Evolutionary conservation across 2,113 vertebrate genomes (phyloP).

Genomic region (Nerophis lumbriciformis): DNA sequence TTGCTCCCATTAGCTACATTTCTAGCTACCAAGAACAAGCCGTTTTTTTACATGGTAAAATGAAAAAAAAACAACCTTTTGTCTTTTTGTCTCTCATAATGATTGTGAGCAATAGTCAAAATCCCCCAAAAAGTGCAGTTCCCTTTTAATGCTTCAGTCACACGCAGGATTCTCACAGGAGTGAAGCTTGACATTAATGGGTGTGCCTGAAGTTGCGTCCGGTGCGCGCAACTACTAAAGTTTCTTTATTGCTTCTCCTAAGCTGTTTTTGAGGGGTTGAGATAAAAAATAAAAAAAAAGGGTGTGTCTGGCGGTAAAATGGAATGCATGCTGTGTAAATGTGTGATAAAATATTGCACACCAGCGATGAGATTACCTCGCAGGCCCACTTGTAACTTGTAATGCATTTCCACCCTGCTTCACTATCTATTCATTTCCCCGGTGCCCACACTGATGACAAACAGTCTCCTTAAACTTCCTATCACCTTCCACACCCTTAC

Average conservation of each 20-base stretch:
- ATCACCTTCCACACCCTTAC: conserved; percentile 30
- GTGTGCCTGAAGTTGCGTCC: no score
- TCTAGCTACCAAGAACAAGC: no score
- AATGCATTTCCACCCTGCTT: conserved; percentile 32
- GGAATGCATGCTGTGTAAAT: conserved; percentile 3
- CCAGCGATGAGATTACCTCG: conserved; percentile 4
- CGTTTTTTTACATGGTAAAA: no score
- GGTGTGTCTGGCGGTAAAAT: not conserved
- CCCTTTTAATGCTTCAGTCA: no score
- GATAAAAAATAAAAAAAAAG: conserved; percentile 9
- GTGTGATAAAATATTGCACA: not conserved
- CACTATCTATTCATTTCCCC: conserved; percentile 50
- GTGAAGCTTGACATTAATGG: no score
- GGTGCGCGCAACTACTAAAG: no score
- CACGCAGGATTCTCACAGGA: no score
- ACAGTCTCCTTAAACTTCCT: conserved; percentile 35
- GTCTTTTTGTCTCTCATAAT: no score
- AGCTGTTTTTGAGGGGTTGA: not conserved
- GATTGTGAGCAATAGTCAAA: no score
- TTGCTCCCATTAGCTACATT: no score
- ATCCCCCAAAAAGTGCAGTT: no score
- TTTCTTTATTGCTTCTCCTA: not conserved
- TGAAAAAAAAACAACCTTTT: no score
- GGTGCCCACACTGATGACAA: conserved; percentile 30
- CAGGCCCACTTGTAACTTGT: conserved; percentile 33